Base-by-base conservation (phyloP, 1,140 invertebrate genomes). In the Trinorchestia longiramus region DNA sequence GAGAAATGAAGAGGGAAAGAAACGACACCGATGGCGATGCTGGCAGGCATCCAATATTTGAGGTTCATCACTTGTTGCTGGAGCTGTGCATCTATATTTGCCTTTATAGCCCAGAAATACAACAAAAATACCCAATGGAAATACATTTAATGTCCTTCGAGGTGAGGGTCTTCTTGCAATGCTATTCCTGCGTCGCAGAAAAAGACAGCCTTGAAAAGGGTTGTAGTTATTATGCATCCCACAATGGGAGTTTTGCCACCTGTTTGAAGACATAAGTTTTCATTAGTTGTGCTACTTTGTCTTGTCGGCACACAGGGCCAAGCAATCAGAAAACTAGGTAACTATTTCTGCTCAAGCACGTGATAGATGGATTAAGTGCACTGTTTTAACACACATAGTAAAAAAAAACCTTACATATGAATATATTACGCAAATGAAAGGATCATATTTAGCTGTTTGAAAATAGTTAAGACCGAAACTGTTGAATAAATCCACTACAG, bases 31-130 rank as follows among this genome's bases (percentile, higher is more conserved):
- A 90, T 28, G 88, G 88, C 43, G 43, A n/a, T 94, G 92, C 92
- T 94, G 92, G 92, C 92, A 94, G 43, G 43, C 92, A 94, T 94
- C 92, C 92, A 94, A 94, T 94, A 42, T 19, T 47, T 47, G 92
- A 45, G 6, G 45, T 94, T 94, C 47, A 47, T 94, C 44, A 94
- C 92, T 94, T 94, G 92, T 94, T 94, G 92, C 92, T 90, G 28
- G 15, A 77, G 62, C 62, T 77, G 15, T 77, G 62, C 28, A 23
- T 77, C 36, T 77, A 77, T 36, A 19, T 28, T 11, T 19, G 8
- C 11, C 62, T 36, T 77, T 77, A 1, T 23, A 77, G 62, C 1
- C 36, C 62, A 36, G 62, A 77, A 77, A 77, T 77, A 19, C 62
- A 77, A 11, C 8, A 77, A 28, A 77, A 77, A 77, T 77, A 77